Evolutionary conservation across 2,888 invertebrate species (phyloP).

Genomic region (Uloborus plumipes): DNA sequence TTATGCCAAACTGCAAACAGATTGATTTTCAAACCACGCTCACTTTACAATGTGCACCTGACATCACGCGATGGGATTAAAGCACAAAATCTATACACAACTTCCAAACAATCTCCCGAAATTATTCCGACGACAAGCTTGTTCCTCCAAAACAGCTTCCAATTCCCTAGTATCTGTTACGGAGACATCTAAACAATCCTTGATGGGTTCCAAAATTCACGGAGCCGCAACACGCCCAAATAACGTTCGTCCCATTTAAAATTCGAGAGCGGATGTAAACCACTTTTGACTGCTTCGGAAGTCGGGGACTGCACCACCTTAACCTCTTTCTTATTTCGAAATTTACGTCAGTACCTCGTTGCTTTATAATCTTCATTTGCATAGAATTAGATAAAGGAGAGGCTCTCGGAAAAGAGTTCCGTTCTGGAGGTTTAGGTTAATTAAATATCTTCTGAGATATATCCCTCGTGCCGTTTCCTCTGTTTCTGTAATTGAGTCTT

Average conservation of each 20-base stretch:
- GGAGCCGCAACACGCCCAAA: conserved; percentile 6
- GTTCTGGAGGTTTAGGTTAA: conserved; percentile 33
- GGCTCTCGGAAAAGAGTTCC: conserved; percentile 29
- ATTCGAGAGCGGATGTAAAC: conserved; percentile 50
- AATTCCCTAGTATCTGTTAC: too few relatives aligned
- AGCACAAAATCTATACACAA: too few relatives aligned
- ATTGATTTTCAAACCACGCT: too few relatives aligned
- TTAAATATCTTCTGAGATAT: conserved; percentile 44
- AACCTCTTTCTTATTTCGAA: background rate
- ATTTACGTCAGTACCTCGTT: background rate
- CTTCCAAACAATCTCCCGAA: too few relatives aligned
- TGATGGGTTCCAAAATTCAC: too few relatives aligned
- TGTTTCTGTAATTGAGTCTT: too few relatives aligned
- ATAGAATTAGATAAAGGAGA: conserved; percentile 52
- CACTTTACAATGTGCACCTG: too few relatives aligned
- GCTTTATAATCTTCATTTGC: conserved; percentile 39
- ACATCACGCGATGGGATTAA: too few relatives aligned
- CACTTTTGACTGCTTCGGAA: conserved; percentile 44
- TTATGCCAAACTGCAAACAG: too few relatives aligned
- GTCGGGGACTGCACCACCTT: background rate
- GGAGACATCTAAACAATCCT: too few relatives aligned
- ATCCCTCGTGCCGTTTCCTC: conserved; percentile 16
- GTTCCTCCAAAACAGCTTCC: too few relatives aligned
- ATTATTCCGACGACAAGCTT: too few relatives aligned
- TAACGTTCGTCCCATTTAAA: conserved; percentile 36